Evolutionary conservation across 2,797 vertebrate species (phyloP).

Genomic region (Hydrophis major): DNA sequence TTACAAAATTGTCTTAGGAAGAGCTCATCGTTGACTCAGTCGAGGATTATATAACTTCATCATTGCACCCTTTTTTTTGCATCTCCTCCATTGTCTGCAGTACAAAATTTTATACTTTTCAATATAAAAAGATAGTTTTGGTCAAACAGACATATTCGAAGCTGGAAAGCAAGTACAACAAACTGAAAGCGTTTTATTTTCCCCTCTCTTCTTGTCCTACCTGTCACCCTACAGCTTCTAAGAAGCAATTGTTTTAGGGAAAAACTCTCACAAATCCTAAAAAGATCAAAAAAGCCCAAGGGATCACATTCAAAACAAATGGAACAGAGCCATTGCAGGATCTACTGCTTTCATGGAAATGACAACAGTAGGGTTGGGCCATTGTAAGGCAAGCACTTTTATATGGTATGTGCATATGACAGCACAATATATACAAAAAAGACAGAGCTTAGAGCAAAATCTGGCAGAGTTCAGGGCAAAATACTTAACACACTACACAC

Average conservation of each 20-base stretch:
- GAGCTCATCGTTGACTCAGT: background rate
- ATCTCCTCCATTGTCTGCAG: background rate
- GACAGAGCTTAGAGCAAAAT: background rate
- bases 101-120: background rate
- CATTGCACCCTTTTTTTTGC: background rate
- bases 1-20: background rate
- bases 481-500: background rate
- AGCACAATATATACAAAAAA: background rate
- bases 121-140: background rate
- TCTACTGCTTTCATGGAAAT: background rate
- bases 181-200: background rate
- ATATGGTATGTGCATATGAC: background rate
- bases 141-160: background rate
- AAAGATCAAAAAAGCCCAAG: background rate
- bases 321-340: background rate
- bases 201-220: background rate
- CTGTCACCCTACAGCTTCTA: background rate
- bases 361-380: background rate
- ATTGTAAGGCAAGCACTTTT: background rate
- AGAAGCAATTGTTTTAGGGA: background rate
- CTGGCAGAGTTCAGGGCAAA: background rate
- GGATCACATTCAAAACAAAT: background rate
- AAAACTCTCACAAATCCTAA: background rate
- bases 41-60: background rate
- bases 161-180: background rate